A percentile compares a stretch with the other conserved stretches of the same genome.
phyloP scores from a whole-genome alignment of 2,113 vertebrate species.

The Nyctibius bracteatus region DNA sequence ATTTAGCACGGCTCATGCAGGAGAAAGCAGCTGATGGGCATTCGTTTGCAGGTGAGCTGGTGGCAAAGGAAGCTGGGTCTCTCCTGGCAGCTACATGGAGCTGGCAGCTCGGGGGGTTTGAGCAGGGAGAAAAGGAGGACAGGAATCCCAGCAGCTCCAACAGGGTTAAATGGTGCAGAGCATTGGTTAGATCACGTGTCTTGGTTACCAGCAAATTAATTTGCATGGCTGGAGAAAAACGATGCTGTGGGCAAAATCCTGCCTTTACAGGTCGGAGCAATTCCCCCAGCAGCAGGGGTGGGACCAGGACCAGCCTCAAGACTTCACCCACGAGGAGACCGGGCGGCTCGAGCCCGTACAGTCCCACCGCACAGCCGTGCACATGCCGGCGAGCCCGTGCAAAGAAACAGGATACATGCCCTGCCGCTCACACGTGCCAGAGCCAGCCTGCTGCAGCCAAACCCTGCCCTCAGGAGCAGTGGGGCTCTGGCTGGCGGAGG shows the following conservation, averaged over 20 bases:
- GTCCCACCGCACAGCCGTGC: not conserved
- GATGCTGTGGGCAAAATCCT: not conserved
- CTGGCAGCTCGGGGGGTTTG: not conserved
- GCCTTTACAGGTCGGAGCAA: conserved; percentile 2
- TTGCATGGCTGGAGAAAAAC: not conserved
- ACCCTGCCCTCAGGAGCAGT: not conserved
- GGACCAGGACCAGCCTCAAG: not conserved
- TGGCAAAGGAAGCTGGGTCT: accelerated
- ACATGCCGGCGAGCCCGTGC: not conserved
- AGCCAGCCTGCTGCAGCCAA: not conserved
- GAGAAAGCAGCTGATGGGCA: not conserved
- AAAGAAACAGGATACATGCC: not conserved
- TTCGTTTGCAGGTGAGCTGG: not conserved
- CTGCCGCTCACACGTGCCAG: not conserved
- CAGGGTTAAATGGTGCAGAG: not conserved
- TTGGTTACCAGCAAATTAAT: conserved; percentile 1
- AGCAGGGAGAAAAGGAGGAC: not conserved
- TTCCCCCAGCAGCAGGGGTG: not conserved
- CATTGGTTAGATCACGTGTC: not conserved
- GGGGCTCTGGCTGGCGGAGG: accelerated
- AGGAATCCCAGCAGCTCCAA: not conserved
- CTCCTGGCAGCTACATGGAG: not conserved
- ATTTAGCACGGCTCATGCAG: not conserved
- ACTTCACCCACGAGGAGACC: not conserved
- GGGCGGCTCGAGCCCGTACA: accelerated